Base-by-base conservation (phyloP, 2,888 invertebrate genomes). In the Cephus sareptanus region DNA sequence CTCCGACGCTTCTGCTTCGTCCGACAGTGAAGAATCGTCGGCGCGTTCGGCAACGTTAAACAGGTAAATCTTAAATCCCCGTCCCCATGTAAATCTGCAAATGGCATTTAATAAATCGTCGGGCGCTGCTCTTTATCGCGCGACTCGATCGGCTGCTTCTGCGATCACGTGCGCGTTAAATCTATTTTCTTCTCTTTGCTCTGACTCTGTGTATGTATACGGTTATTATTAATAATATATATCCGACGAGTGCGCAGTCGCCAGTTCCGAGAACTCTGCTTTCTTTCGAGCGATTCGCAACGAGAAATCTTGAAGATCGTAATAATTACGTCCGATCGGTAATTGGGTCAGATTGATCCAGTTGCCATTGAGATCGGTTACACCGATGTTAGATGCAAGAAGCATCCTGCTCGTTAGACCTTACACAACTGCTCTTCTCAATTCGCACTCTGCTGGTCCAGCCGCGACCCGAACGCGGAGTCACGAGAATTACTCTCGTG, bases 101-200 rank as follows among this genome's bases (percentile, higher is more conserved):
- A 89, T 87, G 83, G 85, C 87, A 85, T 88, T 89, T 89, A 88
- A 87, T 88, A 88, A 87, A 87, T 88, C 85, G 87, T 78, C 78
- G 76, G 56, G 56, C 56, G 56, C 40, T 40, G 40, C 56, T 56
- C 56, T 23, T 56, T 56, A 56, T 56, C 56, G 56, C 56, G 56
- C 56, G 15, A 56, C 56, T 56, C 56, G 23, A 56, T 56, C 56
- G 23, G 56, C 56, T 9, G 56, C 56, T 56, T 23, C 56, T 56
- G 56, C 9, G 56, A 56, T 23, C 56, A 56, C 56, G 56, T 56
- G 23, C 56, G 9, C 2, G 9, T 23, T 4, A 23, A 23, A 23
- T 56, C 56, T 56, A 23, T 56, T 56, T 56, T 56, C 23, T 23
- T 56, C 23, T 56, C 6, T 23, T 56, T 56, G 15, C 56, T 23